Percentiles rank a stretch among this genome's conserved stretches.
Conservation (phyloP, 2,888 invertebrate genomes). For the Leucophenga maculata region DNA sequence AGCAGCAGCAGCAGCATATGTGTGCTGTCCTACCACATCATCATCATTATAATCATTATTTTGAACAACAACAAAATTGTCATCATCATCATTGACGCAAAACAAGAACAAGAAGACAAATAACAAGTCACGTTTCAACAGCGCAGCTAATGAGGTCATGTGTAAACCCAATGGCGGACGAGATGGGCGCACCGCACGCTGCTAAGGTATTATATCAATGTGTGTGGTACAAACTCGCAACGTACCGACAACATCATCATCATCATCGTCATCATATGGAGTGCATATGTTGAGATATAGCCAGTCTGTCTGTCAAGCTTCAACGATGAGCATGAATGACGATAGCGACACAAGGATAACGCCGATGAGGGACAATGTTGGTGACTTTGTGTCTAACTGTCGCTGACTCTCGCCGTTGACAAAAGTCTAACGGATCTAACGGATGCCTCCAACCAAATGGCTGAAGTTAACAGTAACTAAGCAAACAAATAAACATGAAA, state of each 20-base stretch:
- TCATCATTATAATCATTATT: conserved; percentile 1
- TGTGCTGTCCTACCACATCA: background rate
- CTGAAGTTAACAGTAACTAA: conserved; percentile 64
- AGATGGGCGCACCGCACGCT: background rate
- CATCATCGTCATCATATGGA: background rate
- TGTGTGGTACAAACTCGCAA: background rate
- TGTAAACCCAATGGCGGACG: conserved; percentile 57
- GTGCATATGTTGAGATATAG: background rate
- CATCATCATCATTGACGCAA: conserved; percentile 39
- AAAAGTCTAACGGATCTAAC: background rate
- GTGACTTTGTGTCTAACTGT: background rate
- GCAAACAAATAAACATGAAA: conserved; percentile 35
- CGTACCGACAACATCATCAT: background rate
- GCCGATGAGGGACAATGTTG: background rate
- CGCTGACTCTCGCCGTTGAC: background rate
- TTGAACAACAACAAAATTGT: conserved; percentile 6
- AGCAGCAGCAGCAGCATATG: too few species aligned
- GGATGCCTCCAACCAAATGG: conserved; percentile 35
- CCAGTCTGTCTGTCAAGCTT: background rate
- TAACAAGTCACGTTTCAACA: conserved; percentile 67
- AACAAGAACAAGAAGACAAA: conserved; percentile 58
- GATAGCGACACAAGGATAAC: conserved; percentile 29
- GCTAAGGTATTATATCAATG: too few species aligned
- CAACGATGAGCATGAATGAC: conserved; percentile 28
- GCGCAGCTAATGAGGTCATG: conserved; percentile 70